Base-by-base conservation (phyloP, 2,113 vertebrate genomes). In the Prolemur simus region DNA sequence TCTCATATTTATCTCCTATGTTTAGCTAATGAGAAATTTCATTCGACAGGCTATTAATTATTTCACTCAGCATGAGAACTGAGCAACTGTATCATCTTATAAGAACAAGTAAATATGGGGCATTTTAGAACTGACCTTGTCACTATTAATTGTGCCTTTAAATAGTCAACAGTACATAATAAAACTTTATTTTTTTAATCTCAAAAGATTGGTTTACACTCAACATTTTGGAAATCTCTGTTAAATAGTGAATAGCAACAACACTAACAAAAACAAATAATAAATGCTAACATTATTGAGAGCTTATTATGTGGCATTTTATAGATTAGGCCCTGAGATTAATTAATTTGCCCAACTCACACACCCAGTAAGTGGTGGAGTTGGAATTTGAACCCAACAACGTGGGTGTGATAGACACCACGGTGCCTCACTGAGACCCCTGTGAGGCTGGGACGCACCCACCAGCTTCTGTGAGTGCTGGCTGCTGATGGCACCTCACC, bases 1-100 rank as follows among this genome's bases (percentile, higher is more conserved):
- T 23, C 49, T 83, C 83, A 37, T 15, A 32, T 80, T 60, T 78
- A 64, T 11, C 8, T 39, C 52, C 71, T 83, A 3, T 37, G 42
- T 89, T 83, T 82, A 64, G 52, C 49, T 95, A 96, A 78, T 54
- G 68, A 92, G 73, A 89, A 85, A 83, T 58, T 86, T 52, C 63
- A 39, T 39, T 68, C 47, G 74, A 49, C n/a, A 39, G n/a, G 37
- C 74, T 89, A 71, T 74, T 97, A 80, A 80, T 93, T 95, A 93
- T 91, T 87, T 95, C 14, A 58, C 80, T 95, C 87, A 83, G 56
- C 84, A 34, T 91, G 83, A 89, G 29, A 45, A 69, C 37, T 74
- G 49, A 92, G 37, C 12, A 52, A 56, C 54, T 47, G 21, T 54
- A 45, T 89, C 39, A 58, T 56, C 49, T 64, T 63, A 84, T 68